Evolutionary conservation across 1,140 invertebrate species (phyloP).

Genomic region (Cotesia vestalis): DNA sequence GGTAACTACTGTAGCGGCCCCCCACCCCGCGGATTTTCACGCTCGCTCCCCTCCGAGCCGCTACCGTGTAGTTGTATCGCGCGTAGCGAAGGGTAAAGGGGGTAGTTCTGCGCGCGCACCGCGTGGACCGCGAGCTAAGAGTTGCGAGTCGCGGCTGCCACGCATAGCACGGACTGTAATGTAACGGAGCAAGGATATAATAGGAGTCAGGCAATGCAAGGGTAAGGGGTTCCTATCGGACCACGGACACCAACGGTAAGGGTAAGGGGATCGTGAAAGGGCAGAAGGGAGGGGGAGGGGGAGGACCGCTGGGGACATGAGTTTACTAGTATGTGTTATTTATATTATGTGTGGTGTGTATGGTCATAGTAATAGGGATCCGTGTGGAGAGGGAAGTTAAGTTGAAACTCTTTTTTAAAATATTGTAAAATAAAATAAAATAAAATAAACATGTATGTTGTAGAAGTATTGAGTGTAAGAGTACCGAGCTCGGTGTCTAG

Average conservation of each 20-base stretch:
- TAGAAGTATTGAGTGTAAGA: no score
- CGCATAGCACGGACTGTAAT: constrained; percentile 29
- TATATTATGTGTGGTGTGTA: no score
- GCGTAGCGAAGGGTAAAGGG: constrained; percentile 7
- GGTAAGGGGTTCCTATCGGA: constrained; percentile 12
- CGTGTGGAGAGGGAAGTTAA: not conserved
- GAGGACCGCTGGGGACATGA: no score
- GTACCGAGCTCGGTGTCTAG: no score
- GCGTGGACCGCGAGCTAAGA: constrained; percentile 42
- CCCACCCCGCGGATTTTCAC: not conserved
- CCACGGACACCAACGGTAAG: no score
- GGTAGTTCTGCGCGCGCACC: constrained; percentile 29
- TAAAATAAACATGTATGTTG: no score
- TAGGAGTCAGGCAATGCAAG: constrained; percentile 27
- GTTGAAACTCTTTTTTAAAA: no score
- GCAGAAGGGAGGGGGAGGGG: no score
- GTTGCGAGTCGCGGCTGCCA: constrained; percentile 20
- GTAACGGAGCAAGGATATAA: constrained; percentile 34
- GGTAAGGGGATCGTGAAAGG: no score
- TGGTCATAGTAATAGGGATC: no score
- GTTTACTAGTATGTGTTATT: not conserved
- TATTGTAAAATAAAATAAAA: no score
- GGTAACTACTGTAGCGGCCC: not conserved
- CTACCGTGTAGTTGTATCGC: not conserved
- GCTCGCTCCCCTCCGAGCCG: not conserved